These are phyloP conservation scores for Pocillopora verrucosa DNA, from an alignment of 64 coral and sea anemone genomes.

Conservation along the genomic window DNA sequence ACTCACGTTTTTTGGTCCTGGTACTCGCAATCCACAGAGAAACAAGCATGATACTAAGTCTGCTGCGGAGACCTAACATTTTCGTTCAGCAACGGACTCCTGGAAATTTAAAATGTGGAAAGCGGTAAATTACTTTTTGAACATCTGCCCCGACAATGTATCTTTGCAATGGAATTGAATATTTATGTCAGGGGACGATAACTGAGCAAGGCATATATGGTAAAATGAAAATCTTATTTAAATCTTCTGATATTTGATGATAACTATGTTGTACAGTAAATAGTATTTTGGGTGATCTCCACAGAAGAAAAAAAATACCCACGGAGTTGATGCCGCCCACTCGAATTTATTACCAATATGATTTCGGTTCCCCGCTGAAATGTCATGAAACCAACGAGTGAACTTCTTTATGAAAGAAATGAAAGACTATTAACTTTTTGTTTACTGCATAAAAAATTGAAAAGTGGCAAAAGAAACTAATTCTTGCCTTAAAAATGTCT, in stretches of 20 bases:
- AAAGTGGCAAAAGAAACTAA: not conserved
- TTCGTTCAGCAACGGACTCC: not conserved
- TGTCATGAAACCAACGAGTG: not conserved
- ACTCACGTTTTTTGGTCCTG: constrained; percentile 34
- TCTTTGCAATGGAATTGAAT: constrained; percentile 21
- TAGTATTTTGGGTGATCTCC: not conserved
- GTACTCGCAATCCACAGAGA: not conserved
- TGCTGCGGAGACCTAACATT: not conserved
- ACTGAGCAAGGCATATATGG: not conserved
- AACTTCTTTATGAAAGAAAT: constrained; percentile 24
- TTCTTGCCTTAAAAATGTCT: not conserved
- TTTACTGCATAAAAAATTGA: constrained; percentile 12
- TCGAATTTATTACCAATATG: constrained; percentile 2
- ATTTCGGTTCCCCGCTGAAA: constrained; percentile 26
- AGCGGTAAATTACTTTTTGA: not conserved
- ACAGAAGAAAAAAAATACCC: not conserved
- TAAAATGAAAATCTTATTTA: not conserved
- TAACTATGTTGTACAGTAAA: not conserved
- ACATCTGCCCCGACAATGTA: not conserved
- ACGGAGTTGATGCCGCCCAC: not conserved
- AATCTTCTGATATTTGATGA: not conserved
- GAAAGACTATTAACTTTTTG: constrained; percentile 21
- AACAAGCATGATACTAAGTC: not conserved
- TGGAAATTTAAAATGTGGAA: not conserved
- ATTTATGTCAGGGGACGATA: not conserved